These are phyloP conservation scores for Nylanderia fulva DNA, from an alignment of 1,140 invertebrate genomes.

Conservation along the genomic window DNA sequence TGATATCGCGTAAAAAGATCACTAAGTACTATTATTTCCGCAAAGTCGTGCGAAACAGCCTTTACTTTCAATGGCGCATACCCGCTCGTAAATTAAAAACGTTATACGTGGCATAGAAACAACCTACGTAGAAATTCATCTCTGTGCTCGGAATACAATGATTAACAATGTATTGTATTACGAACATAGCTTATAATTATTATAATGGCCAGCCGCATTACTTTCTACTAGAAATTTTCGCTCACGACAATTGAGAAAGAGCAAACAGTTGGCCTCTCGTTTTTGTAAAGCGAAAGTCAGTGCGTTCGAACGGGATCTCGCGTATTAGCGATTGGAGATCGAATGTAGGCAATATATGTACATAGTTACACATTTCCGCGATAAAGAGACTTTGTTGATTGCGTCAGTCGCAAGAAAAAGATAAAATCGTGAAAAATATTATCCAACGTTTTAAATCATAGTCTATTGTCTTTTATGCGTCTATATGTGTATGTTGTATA, in stretches of 20 bases:
- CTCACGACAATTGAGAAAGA: constrained; percentile 28
- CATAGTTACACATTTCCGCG: not conserved
- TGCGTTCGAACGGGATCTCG: not conserved
- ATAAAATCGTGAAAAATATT: not conserved
- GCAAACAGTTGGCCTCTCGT: constrained; percentile 28
- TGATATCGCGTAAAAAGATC: not conserved
- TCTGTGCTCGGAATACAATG: constrained; percentile 27
- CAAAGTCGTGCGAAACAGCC: not conserved
- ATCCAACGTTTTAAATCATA: not conserved
- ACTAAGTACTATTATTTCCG: not conserved
- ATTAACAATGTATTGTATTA: constrained; percentile 24
- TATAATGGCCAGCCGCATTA: constrained; percentile 21
- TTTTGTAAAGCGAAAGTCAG: constrained; percentile 40
- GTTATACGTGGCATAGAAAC: not conserved
- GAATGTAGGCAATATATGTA: not conserved
- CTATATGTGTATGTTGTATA: no score
- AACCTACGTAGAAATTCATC: constrained; percentile 22
- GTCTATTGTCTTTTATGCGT: no score
- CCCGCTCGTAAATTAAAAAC: constrained; percentile 3
- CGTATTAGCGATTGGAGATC: not conserved
- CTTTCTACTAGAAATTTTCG: constrained; percentile 52
- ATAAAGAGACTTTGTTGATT: not conserved
- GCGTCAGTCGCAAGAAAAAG: not conserved
- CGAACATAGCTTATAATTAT: constrained; percentile 29
- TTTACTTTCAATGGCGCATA: not conserved